These are phyloP conservation scores for Oreochromis aureus DNA, from an alignment of 2,113 vertebrate genomes.

Conservation along the genomic window DNA sequence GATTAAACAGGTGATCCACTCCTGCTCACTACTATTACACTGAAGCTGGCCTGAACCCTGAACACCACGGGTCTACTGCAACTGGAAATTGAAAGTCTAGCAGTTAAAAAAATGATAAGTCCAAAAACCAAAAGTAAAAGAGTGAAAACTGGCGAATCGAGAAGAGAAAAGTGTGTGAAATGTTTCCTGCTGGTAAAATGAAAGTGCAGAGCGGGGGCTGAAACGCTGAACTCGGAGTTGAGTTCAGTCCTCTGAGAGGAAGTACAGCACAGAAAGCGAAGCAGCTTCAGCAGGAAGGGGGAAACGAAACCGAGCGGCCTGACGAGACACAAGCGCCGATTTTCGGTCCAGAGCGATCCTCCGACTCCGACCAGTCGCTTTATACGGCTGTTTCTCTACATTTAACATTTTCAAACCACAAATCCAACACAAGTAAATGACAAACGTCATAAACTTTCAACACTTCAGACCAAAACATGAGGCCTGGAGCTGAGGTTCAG, in stretches of 20 bases:
- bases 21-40: not conserved
- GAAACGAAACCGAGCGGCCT: constrained; percentile 6
- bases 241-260: not conserved
- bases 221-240: not conserved
- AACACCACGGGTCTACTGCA: not conserved
- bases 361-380: not conserved
- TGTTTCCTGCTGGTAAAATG: not conserved
- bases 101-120: not conserved
- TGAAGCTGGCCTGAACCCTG: not conserved
- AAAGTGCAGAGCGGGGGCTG: not conserved
- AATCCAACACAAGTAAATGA: not conserved
- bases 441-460: not conserved
- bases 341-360: not conserved
- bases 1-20: not conserved
- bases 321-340: not conserved
- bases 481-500: not conserved
- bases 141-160: fast-evolving
- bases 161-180: not conserved
- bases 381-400: not conserved
- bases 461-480: not conserved
- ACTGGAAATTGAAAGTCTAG: not conserved
- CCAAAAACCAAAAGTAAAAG: not conserved
- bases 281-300: not conserved
- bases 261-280: not conserved
- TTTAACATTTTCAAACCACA: not conserved